These are phyloP conservation scores for Anguilla marmorata DNA, from an alignment of 2,797 vertebrate genomes.

Conservation along the genomic window DNA sequence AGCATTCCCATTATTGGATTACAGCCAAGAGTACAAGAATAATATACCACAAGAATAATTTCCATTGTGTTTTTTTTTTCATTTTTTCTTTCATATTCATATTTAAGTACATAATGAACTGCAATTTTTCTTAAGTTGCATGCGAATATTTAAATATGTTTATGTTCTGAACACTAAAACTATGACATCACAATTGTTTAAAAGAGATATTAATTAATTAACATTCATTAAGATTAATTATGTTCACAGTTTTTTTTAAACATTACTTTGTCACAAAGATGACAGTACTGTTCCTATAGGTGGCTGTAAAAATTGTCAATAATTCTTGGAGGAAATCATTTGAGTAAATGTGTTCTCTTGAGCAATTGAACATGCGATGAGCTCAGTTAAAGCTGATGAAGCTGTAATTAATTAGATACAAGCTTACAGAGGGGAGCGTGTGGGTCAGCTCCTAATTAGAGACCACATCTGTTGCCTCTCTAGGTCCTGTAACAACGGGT, in stretches of 20 bases:
- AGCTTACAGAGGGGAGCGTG: slow-evolving; percentile 50
- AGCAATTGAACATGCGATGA: neutral
- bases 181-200: neutral
- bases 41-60: too few relatives aligned
- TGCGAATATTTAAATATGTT: slow-evolving; percentile 69
- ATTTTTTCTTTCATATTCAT: too few relatives aligned
- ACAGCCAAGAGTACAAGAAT: too few relatives aligned
- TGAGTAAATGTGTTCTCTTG: neutral
- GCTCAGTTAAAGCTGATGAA: neutral
- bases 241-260: neutral
- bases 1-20: too few relatives aligned
- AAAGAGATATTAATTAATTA: neutral
- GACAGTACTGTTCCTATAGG: neutral
- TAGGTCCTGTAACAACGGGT: slow-evolving; percentile 70
- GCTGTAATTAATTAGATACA: slow-evolving; percentile 11
- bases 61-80: too few relatives aligned
- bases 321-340: neutral
- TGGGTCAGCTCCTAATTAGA: slow-evolving; percentile 73
- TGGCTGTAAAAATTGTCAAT: neutral
- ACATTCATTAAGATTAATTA: neutral
- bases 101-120: too few relatives aligned
- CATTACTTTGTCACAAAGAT: neutral
- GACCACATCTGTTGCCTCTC: slow-evolving; percentile 48
- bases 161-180: slow-evolving; percentile 38
- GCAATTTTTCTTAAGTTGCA: slow-evolving; percentile 40